Base-by-base conservation (phyloP, 1,140 invertebrate genomes). In the Listronotus bonariensis region DNA sequence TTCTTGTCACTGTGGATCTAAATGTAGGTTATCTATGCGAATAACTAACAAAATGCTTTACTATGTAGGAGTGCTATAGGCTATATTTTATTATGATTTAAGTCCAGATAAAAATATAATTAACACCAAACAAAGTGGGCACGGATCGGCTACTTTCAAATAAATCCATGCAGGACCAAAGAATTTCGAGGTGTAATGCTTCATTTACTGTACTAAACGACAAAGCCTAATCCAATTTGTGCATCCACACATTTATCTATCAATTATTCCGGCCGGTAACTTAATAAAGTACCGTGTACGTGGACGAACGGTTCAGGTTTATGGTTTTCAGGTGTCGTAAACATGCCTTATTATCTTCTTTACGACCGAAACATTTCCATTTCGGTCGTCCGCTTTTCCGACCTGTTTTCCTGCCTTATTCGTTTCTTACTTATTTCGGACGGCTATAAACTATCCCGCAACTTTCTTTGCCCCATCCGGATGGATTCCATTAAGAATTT, bases 291-390 rank as follows among this genome's bases (percentile, higher is more conserved):
- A 17, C n/a, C 49, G n/a, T 26, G 38, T 62, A 62, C 59, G 48
- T 53, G 59, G n/a, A n/a, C n/a, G 51, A 46, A 26, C 15, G 40
- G 41, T 36, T 32, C 61, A 36, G 53, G 52, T 26, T 64, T 56
- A 46, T 48, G 61, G 41, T 56, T 55, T 55, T 45, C n/a, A n/a
- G 68, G 72, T 73, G 70, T 72, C 70, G n/a, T n/a, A n/a, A n/a
- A n/a, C 72, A 73, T 73, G 70, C 68, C 72, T 73, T n/a, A n/a
- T 73, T 71, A 72, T 70, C 72, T 64, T 65, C 68, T 72, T 73
- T 73, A 73, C 70, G n/a, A 72, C 18, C 53, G 52, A 18, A 43
- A 38, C 49, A 31, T 63, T 63, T 63, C 49, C 49, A 54, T 54
- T 63, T 45, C 20, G 61, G 61, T 56, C 52, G 52, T 62, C 42